phyloP scores from a whole-genome alignment of 2,113 vertebrate genomes.

The Hydrochoerus hydrochaeris region DNA sequence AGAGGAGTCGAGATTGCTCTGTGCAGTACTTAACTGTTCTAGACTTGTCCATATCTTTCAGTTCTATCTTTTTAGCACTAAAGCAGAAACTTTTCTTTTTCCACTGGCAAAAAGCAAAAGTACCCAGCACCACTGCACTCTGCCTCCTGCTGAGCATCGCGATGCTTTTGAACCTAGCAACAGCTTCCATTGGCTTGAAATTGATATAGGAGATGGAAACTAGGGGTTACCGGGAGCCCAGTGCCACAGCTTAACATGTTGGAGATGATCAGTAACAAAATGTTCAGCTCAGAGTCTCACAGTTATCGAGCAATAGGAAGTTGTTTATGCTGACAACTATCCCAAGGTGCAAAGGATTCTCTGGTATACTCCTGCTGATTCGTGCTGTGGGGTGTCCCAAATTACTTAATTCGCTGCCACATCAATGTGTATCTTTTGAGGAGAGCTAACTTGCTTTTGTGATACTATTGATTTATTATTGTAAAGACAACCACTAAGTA shows the following conservation, averaged over 20 bases:
- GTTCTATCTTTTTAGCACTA: not conserved
- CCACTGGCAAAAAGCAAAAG: not conserved
- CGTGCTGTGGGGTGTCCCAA: not conserved
- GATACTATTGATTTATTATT: conserved; percentile 34
- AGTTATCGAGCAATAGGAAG: not conserved
- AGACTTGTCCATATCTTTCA: not conserved
- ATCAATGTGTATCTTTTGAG: not conserved
- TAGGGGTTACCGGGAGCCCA: not conserved
- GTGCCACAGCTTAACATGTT: not conserved
- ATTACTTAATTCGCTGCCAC: not conserved
- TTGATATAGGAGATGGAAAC: not conserved
- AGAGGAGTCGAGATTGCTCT: not conserved
- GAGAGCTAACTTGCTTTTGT: not conserved
- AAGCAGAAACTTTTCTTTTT: conserved; percentile 38
- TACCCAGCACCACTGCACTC: not conserved
- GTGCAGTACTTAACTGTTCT: not conserved
- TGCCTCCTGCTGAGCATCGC: not conserved
- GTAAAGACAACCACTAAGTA: not conserved
- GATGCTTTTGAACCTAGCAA: not conserved
- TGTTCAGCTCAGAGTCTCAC: not conserved
- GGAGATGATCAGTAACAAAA: not conserved
- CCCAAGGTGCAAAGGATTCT: not conserved
- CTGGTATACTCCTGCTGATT: too few relatives aligned
- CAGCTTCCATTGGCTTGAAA: not conserved
- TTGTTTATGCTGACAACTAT: not conserved